A percentile compares a stretch with the other conserved stretches of the same genome.
phyloP scores from a whole-genome alignment of 2,888 invertebrate species.

The Orthonychiurus folsomi region DNA sequence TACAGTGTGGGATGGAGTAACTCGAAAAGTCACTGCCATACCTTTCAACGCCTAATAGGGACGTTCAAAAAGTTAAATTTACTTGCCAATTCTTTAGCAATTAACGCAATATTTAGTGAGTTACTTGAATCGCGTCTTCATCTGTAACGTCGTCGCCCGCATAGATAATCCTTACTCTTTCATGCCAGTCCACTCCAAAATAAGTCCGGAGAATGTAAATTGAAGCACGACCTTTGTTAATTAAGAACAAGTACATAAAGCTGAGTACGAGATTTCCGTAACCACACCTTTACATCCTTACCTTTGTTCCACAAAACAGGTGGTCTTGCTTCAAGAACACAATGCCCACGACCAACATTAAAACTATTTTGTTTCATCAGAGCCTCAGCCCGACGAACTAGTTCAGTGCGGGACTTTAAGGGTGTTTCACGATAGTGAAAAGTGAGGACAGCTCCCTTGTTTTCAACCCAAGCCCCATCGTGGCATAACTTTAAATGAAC shows the following conservation, averaged over 20 bases:
- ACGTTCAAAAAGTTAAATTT: background rate
- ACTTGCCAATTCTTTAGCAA: background rate
- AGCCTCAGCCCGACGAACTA: slow-evolving; percentile 62
- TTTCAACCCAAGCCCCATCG: slow-evolving; percentile 86
- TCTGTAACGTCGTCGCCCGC: slow-evolving; percentile 82
- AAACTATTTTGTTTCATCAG: slow-evolving; percentile 67
- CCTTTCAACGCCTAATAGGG: slow-evolving; percentile 70
- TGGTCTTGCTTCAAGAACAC: slow-evolving; percentile 81
- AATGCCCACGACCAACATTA: slow-evolving; percentile 62
- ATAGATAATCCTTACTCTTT: slow-evolving; percentile 78
- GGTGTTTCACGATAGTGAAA: slow-evolving; percentile 83
- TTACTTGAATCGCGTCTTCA: slow-evolving; percentile 71
- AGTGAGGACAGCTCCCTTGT: slow-evolving; percentile 75
- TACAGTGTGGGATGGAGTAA: slow-evolving; percentile 72
- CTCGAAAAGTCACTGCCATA: slow-evolving; percentile 86
- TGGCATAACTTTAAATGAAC: slow-evolving; percentile 58
- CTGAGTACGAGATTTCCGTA: no score
- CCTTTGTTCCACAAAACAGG: slow-evolving; percentile 88
- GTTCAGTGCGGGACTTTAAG: slow-evolving; percentile 54
- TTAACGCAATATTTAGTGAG: slow-evolving; percentile 7
- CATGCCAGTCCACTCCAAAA: slow-evolving; percentile 28
- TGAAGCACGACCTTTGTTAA: slow-evolving; percentile 78
- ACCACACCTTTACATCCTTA: background rate
- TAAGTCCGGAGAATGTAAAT: slow-evolving; percentile 75
- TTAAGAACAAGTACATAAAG: no score